Evolutionary conservation across 1,140 invertebrate species (phyloP), one percentile per base, ranked within the genome.

Genomic region (Heliconius melpomene): DNA sequence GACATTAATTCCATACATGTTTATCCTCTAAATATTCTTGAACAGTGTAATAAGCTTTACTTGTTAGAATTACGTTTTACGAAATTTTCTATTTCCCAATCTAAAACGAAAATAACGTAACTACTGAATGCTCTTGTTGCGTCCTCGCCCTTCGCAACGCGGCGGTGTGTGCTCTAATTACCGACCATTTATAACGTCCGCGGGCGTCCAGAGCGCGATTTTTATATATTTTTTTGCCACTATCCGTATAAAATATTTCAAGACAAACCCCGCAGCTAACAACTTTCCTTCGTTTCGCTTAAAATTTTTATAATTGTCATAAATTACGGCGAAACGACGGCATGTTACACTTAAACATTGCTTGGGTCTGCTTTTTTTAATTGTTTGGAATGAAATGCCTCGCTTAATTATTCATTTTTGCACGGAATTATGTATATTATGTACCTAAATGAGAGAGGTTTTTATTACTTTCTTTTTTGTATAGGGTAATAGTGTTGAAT

Each of bases 151-250:
- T 70, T 54, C 60, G 9, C 52, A 32, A 73, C 81, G 84, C 82
- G 83, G 82, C 86, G 88, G 86, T 87, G 88, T 88, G 84, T 86
- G 87, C 82, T 84, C 91, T 91, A 93, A 93, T 93, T 93, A 93
- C 91, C 84, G 81, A 81, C 89, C 90, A 91, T 93, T 91, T 90
- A 91, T 91, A 90, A 91, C 88, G 85, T 72, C 84, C 86, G 87
- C 86, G 60, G 60, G 60, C 26, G 88, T 89, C 90, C 89, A 88
- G 86, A 86, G 84, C 87, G 84, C 87, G 84, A 88, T 91, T 91
- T 91, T 91, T 91, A 89, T 89, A 88, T 85, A 66, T 66, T 66
- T 89, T 88, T 90, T 90, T 89, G 82, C 85, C 82, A 81, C 83
- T 84, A 83, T 82, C 85, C 83, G 85, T 85, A 85, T 89, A 83